Conservation (phyloP, 2,888 invertebrate genomes). For the Gerris lacustris region DNA sequence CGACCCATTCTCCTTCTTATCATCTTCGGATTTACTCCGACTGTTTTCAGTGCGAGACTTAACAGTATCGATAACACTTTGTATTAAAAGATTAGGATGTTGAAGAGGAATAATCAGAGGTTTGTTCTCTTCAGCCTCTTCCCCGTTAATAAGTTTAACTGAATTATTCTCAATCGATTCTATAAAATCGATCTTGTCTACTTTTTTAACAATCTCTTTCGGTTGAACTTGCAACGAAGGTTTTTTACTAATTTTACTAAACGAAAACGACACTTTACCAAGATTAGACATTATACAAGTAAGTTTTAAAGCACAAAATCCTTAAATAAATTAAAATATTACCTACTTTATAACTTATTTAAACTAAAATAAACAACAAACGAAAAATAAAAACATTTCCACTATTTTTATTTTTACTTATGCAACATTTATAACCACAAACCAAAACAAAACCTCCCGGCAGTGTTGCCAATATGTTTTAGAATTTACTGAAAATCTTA, state of each 20-base stretch:
- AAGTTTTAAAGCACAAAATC: no score
- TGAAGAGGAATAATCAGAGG: constrained; percentile 28
- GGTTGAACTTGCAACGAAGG: constrained; percentile 37
- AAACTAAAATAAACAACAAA: no score
- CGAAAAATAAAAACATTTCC: no score
- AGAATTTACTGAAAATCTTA: no score
- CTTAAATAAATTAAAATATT: no score
- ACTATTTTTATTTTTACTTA: no score
- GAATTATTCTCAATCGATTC: constrained; percentile 64
- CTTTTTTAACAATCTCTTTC: constrained; percentile 39
- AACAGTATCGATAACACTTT: constrained; percentile 22
- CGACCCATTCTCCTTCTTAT: neutral
- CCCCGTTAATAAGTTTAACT: constrained; percentile 63
- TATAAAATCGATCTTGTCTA: constrained; percentile 49
- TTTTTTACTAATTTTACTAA: constrained; percentile 54
- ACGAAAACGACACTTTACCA: constrained; percentile 64
- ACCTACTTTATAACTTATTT: no score
- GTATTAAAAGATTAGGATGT: constrained; percentile 18
- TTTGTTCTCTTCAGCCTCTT: constrained; percentile 29
- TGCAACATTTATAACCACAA: no score
- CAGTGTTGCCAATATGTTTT: no score
- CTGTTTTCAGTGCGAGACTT: constrained; percentile 18
- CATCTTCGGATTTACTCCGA: neutral
- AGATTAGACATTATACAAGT: constrained; percentile 32
- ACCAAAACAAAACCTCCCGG: no score